phyloP scores from a whole-genome alignment of 2,888 invertebrate species.

The Drosophila buzzatii region DNA sequence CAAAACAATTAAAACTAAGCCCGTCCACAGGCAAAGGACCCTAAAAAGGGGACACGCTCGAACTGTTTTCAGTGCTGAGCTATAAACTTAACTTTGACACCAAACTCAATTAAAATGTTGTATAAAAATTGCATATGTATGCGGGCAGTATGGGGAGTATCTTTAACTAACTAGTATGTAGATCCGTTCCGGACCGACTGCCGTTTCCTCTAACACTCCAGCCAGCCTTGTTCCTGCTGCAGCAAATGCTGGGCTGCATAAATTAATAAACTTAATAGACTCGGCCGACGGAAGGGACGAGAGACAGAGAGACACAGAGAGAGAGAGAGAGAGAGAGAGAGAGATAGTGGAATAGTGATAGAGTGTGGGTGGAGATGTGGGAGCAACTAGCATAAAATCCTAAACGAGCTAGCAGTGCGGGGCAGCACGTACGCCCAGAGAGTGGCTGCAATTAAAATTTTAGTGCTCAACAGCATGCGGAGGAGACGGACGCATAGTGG shows the following conservation, averaged over 20 bases:
- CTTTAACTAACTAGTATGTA: constrained; percentile 56
- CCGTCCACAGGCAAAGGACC: constrained; percentile 10
- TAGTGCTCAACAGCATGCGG: constrained; percentile 52
- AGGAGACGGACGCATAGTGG: not conserved
- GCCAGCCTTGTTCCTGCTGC: not conserved
- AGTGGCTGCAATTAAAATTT: constrained; percentile 78
- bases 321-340: not conserved
- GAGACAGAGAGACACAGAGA: not conserved
- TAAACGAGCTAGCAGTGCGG: constrained; percentile 69
- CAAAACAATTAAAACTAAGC: constrained; percentile 76
- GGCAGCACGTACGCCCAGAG: constrained; percentile 65
- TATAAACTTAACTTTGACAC: constrained; percentile 74
- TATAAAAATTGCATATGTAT: constrained; percentile 70
- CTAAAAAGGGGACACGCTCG: constrained; percentile 25
- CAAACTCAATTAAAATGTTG: constrained; percentile 79
- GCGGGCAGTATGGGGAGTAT: constrained; percentile 38
- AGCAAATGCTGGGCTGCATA: constrained; percentile 60
- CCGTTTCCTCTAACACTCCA: not conserved
- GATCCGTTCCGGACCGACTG: constrained; percentile 19
- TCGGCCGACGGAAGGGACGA: not conserved
- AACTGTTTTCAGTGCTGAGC: constrained; percentile 28
- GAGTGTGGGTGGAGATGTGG: not conserved
- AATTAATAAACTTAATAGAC: constrained; percentile 77
- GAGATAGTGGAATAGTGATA: not conserved
- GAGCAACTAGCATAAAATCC: constrained; percentile 60